Evolutionary conservation across 2,888 invertebrate genomes (phyloP), one percentile per base, ranked within the genome.

Genomic region (Drosophila emarginata): DNA sequence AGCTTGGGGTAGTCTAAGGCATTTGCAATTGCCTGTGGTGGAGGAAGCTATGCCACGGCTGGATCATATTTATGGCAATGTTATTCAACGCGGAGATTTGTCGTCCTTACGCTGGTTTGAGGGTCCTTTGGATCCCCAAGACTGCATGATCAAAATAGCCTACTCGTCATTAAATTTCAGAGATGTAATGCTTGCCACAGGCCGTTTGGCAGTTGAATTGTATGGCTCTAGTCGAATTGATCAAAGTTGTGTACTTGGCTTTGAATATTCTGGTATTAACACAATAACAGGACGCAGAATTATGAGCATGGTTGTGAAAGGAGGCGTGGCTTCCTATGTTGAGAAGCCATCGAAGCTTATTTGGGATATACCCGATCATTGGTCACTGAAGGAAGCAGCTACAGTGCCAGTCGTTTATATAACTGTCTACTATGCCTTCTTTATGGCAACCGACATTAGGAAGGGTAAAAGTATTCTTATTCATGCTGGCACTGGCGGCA

Each of bases 131-230:
- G 15, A 74, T 3, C 71, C 76, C 0, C 37, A 97, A 90, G 95
- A 95, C 0, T 92, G 93, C 0, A 83, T 93, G 4, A 74, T 90
- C 1, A 90, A 93, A 67, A 67, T 91, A 3, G 92, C 93, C 0
- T 97, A 96, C 89, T 92, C 97, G 0, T 94, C 97, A 0, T 91
- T 99, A 12, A 99, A 99, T 92, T 99, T 98, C 94, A 95, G 97
- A 87, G 99, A 99, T 91, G 93, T 99, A 0, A 98, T 99, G 99
- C 93, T 97, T 0, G 97, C 98, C 0, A 97, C 97, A 0, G 98
- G 98, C 1, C 97, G 97, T 87, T 93, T 99, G 5, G 95, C 96
- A 6, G 94, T 95, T 0, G 98, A 98, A 89, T 94, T 96, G 0
- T 94, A 97, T 0, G 96, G 96, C 0, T 93, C 93, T 32, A 93